Base-by-base conservation (phyloP, 1,140 invertebrate genomes). In the Drosophila kepulauana region DNA sequence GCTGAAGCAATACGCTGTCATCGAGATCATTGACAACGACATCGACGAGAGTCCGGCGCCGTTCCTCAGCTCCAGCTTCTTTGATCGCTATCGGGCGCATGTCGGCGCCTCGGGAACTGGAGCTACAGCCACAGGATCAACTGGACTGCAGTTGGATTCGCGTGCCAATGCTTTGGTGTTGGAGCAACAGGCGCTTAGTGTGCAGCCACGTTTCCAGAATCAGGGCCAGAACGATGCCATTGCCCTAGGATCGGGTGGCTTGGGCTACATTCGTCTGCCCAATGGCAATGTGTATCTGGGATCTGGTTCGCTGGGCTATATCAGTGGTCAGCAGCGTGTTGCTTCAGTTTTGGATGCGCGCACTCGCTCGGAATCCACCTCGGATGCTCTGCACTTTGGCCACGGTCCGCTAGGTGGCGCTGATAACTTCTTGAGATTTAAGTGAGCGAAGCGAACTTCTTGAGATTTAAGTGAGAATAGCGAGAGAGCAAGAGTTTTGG, bases 11-110 rank as follows among this genome's bases (percentile, higher is more conserved):
- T 92, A 92, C 28, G 81, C 84, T 5, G 92, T 92, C 5, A 74
- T 89, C 4, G 92, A 92, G 73, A 78, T 91, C 6, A 91, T 92
- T n/a, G 85, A 89, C 61, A 91, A 92, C 52, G 92, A 92, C 13
- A 81, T 92, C 13, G 78, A 80, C 5, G 85, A 92, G 25, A 75
- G 64, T 1, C 78, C 76, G 1, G 58, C 69, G 2, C 91, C 91
- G 0, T 92, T 88, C 75, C 75, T 92, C 0, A 67, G 74, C 7
- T 71, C 73, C 48, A 59, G 41, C 1, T 91, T 87, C 66, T 77
- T 91, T 7, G 80, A 92, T 51, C 81, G 74, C 51, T 86, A 63
- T 49, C 79, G 85, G 1, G 80, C 87, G 25, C 74, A 76, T 45
- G 71, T 84, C 30, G 86, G 76, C 1, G 48, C 76, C 7, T 67